Base-by-base conservation (phyloP, 2,888 invertebrate genomes). In the Loripinus fragilis region DNA sequence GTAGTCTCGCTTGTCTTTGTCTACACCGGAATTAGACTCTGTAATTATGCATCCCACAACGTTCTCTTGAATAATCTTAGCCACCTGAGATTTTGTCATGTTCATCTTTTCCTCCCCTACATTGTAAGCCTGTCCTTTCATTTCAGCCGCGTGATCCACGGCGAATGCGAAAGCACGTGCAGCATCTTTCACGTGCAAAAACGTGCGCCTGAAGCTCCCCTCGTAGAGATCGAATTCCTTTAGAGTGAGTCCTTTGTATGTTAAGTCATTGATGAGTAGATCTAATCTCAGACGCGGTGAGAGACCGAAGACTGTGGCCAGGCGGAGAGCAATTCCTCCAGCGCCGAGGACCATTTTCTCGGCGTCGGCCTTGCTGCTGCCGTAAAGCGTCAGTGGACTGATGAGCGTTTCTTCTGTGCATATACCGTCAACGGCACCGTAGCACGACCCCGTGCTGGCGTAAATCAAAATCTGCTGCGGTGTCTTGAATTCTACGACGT, bases 101-200 rank as follows among this genome's bases (percentile, higher is more conserved):
- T 93, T 93, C 90, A 93, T 88, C 38, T 85, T 75, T 72, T 93
- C 93, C 71, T 92, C 92, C 1, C 93, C 93, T 10, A 93, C 91
- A 82, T 93, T 93, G 83, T 87, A 93, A 0, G 91, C 90, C 38
- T 86, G 77, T 23, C 92, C 92, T 41, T 78, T 76, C 92, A 93
- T 92, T 15, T 55, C 33, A 23, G 88, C 81, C 72, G 90, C 90
- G 70, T 92, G 87, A 48, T 89, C 81, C 1, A 93, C 41, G 3
- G 92, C 89, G 76, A 93, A 91, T 10, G 91, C 52, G 79, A 93
- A 93, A 17, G 93, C 92, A 15, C 86, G 76, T 5, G 92, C 92
- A 1, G 92, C 92, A 71, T 93, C 93, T 64, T 88, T 89, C 2
- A 93, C 92, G 78, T 93, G 93, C 12, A 93, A 83, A 75, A 93